Conservation (phyloP, 2,888 invertebrate species). For the Thera britannica region DNA sequence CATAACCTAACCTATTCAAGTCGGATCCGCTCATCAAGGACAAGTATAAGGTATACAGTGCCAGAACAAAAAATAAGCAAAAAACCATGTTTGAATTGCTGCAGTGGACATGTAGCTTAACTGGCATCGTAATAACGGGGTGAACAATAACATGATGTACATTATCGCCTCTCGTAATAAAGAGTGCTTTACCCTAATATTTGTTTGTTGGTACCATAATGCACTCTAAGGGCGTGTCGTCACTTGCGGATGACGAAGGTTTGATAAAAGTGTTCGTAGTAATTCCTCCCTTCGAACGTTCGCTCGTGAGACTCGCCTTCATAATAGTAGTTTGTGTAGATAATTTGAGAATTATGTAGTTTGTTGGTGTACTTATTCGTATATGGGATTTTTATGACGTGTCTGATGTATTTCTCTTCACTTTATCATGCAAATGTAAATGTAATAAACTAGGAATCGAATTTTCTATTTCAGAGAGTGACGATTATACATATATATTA, state of each 20-base stretch:
- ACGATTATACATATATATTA: too few species aligned
- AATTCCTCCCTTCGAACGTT: not conserved
- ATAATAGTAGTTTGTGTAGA: constrained; percentile 12
- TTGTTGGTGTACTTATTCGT: not conserved
- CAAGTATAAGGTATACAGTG: too few species aligned
- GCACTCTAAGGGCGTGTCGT: constrained; percentile 7
- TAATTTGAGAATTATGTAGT: not conserved
- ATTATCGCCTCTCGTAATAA: constrained; percentile 26
- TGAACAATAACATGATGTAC: too few species aligned
- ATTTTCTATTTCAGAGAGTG: too few species aligned
- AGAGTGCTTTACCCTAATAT: constrained; percentile 26
- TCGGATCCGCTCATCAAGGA: too few species aligned
- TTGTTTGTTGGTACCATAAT: constrained; percentile 23
- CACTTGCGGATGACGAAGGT: constrained; percentile 4
- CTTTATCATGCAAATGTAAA: too few species aligned
- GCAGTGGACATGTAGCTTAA: too few species aligned
- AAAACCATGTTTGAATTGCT: too few species aligned
- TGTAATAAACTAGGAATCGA: not conserved
- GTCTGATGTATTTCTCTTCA: not conserved
- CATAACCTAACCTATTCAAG: too few species aligned
- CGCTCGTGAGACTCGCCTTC: constrained; percentile 1
- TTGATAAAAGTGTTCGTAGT: not conserved
- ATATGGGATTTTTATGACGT: not conserved
- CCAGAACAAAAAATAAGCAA: too few species aligned
- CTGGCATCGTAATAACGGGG: too few species aligned